Conservation (phyloP, 35 echinoderm and acorn worm species). For the Chiridota heheva region DNA sequence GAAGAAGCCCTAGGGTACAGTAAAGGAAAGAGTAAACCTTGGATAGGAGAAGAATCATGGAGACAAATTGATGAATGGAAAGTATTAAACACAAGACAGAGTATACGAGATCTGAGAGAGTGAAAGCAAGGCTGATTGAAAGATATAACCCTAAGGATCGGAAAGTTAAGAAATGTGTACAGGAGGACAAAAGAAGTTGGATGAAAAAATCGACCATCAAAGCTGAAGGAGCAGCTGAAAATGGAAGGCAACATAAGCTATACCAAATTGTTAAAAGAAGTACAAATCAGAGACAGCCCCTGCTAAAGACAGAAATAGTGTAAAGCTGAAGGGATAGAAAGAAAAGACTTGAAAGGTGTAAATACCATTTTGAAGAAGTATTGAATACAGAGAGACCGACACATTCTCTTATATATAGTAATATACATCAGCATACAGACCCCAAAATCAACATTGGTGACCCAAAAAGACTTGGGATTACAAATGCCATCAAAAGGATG, state of each 20-base stretch:
- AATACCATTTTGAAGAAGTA: too few relatives aligned
- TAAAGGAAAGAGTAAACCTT: not conserved
- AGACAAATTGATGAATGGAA: not conserved
- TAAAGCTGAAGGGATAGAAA: too few relatives aligned
- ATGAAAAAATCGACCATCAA: not conserved
- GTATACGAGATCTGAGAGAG: not conserved
- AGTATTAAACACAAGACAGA: not conserved
- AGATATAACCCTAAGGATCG: not conserved
- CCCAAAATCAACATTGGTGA: too few relatives aligned
- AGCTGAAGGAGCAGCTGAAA: conserved; percentile 6
- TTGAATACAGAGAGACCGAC: too few relatives aligned
- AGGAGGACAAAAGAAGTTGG: not conserved
- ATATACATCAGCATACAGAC: too few relatives aligned
- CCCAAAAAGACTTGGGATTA: too few relatives aligned
- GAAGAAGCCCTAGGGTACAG: not conserved
- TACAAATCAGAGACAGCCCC: too few relatives aligned
- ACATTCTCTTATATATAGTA: too few relatives aligned
- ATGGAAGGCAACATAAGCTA: not conserved
- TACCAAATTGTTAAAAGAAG: too few relatives aligned
- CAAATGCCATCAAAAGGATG: too few relatives aligned
- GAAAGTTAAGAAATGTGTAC: not conserved
- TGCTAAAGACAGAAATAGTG: too few relatives aligned
- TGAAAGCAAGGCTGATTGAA: not conserved
- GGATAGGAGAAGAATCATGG: not conserved
- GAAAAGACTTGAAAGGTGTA: too few relatives aligned